Conservation (phyloP, 2,888 invertebrate genomes). For the Scrobipalpa atriplicella region DNA sequence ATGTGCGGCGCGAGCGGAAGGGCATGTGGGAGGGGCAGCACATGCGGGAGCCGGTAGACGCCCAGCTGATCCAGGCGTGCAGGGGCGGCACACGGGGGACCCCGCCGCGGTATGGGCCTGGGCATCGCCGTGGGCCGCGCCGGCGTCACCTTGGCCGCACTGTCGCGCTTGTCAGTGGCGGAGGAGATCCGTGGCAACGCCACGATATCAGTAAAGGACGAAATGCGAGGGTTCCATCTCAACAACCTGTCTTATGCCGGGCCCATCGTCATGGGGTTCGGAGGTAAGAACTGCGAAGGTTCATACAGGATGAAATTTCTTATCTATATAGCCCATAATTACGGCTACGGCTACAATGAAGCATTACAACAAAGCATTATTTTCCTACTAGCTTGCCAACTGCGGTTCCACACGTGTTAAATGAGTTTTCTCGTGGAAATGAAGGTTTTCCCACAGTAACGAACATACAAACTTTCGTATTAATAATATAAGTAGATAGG, state of each 20-base stretch:
- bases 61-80: constrained; percentile 86
- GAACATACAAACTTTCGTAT: no score
- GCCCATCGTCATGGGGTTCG: constrained; percentile 98
- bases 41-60: constrained; percentile 84
- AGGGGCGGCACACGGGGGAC: constrained; percentile 73
- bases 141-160: constrained; percentile 93
- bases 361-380: no score
- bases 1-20: constrained; percentile 71
- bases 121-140: constrained; percentile 83
- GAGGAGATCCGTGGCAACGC: constrained; percentile 91
- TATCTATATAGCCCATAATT: no score
- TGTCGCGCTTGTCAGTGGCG: constrained; percentile 92
- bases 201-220: constrained; percentile 90
- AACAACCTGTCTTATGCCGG: constrained; percentile 97
- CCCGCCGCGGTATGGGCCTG: constrained; percentile 76
- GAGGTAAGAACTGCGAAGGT: constrained; percentile 89
- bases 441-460: no score
- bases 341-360: constrained; percentile 98
- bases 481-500: no score
- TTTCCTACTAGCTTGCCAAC: no score
- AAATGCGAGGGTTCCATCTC: constrained; percentile 91
- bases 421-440: no score
- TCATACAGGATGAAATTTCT: no score
- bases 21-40: constrained; percentile 69
- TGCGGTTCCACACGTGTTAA: no score